Conservation (phyloP, 2,113 vertebrate species). For the Haemorhous mexicanus region DNA sequence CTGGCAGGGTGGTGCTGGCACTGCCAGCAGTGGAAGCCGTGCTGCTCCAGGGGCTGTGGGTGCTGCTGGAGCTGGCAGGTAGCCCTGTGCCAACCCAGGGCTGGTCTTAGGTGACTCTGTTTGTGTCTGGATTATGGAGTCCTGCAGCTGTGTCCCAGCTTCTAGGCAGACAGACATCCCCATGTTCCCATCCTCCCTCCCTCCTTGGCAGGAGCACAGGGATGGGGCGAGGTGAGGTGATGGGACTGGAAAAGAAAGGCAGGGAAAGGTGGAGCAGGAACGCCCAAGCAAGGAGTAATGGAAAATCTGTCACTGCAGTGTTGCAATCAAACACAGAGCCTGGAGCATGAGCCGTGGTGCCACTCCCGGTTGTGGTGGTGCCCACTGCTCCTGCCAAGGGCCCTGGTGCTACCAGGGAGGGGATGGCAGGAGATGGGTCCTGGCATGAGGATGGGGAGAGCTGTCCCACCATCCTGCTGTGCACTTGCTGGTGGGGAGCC, state of each 20-base stretch:
- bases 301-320: background rate
- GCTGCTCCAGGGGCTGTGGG: accelerated
- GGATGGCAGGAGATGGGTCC: background rate
- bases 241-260: background rate
- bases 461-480: background rate
- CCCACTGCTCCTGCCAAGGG: background rate
- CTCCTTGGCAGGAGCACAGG: background rate
- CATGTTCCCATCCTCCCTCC: background rate
- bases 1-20: background rate
- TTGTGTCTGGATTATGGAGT: background rate
- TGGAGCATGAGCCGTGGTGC: background rate
- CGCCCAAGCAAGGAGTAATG: background rate
- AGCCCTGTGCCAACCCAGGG: background rate
- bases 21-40: accelerated
- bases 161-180: background rate
- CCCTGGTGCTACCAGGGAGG: background rate
- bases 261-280: background rate
- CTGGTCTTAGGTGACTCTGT: background rate
- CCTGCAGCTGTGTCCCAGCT: background rate
- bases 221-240: background rate
- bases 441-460: background rate
- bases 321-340: background rate
- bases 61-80: background rate
- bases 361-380: background rate
- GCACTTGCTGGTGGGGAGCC: background rate